A percentile compares a stretch with the other conserved stretches of the same genome.
These are phyloP conservation scores for Ammodytes marinus DNA, from an alignment of 2,113 vertebrate species.

Conservation along the genomic window DNA sequence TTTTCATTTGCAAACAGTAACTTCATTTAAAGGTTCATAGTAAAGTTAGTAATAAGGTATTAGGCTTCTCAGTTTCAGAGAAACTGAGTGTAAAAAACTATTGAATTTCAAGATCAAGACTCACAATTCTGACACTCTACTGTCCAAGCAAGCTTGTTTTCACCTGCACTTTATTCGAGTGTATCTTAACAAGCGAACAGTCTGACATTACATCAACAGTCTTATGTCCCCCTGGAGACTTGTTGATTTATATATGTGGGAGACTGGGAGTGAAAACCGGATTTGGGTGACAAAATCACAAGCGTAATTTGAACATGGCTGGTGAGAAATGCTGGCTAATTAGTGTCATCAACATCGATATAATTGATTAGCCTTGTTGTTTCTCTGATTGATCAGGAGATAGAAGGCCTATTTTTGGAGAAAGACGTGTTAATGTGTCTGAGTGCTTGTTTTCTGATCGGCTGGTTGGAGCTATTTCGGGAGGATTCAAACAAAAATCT, in stretches of 20 bases:
- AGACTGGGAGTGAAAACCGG: constrained; percentile 11
- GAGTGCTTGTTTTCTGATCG: constrained; percentile 28
- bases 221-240: not conserved
- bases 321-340: constrained; percentile 29
- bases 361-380: constrained; percentile 46
- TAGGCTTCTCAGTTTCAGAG: too few species aligned
- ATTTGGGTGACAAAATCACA: constrained; percentile 40
- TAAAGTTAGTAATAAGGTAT: too few species aligned
- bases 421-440: not conserved
- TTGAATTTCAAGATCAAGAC: not conserved
- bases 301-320: not conserved
- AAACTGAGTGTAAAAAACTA: too few species aligned
- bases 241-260: not conserved
- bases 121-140: not conserved
- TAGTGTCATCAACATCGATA: constrained; percentile 47
- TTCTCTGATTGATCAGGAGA: constrained; percentile 50
- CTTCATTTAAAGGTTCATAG: not conserved
- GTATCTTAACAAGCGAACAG: constrained; percentile 7
- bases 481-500: not conserved
- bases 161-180: constrained; percentile 22
- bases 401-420: constrained; percentile 26
- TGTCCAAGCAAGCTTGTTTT: not conserved
- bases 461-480: constrained; percentile 22
- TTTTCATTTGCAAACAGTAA: not conserved
- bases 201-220: constrained; percentile 5